Base-by-base conservation (phyloP, 2,888 invertebrate species). In the Troglohyphantes excavatus region DNA sequence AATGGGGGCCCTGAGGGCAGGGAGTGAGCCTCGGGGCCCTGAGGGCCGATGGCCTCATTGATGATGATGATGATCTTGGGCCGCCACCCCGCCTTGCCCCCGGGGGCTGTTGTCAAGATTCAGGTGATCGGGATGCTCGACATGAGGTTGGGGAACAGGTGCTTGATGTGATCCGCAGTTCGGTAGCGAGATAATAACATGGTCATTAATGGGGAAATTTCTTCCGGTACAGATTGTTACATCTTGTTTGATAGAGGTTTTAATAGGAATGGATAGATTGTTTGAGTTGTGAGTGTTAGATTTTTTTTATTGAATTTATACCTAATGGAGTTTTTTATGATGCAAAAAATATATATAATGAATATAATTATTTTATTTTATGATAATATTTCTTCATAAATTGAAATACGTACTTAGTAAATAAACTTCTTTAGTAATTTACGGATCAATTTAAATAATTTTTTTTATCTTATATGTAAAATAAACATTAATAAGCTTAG, bases 31-130 rank as follows among this genome's bases (percentile, higher is more conserved):
- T 17, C 9, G 76, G 67, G 70, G 68, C 88, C 82, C 67, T 39
- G 17, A 72, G 82, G 70, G 75, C 33, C 88, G 88, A 89, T 89
- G 88, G 82, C 88, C 88, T 81, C 82, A 75, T 89, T 88, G 87
- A 88, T 70, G 85, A 84, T 72, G 85, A 70, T 68, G 86, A 87
- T 72, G 87, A 81, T 88, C 81, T 78, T 70, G 63, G 81, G 53
- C n/a, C n/a, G 61, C 59, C 73, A 33, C 73, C 72, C 75, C 88
- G 76, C 88, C 88, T 83, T 76, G 33, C 68, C 21, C 82, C 82
- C 39, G 23, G 17, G 65, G 87, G 73, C 75, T 63, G 26, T 26
- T 27, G 26, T 67, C 29, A n/a, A 17, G 43, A 75, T 81, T 75
- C 61, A 67, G 73, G 67, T 59, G 67, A 75, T 33, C 33, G 68